Evolutionary conservation across 2,113 vertebrate species (phyloP).

Genomic region (Origma solitaria): DNA sequence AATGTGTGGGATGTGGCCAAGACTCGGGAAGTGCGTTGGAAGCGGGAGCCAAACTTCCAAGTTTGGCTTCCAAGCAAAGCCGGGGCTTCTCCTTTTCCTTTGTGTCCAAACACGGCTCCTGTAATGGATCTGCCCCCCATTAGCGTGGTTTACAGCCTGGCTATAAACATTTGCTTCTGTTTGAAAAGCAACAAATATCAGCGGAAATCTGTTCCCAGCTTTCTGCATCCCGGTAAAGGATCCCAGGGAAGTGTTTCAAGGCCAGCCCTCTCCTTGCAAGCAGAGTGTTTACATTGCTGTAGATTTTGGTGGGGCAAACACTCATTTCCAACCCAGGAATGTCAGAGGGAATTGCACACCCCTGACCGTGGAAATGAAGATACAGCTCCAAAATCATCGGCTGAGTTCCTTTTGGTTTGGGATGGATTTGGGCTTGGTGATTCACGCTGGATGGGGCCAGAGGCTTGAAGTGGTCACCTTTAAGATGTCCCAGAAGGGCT

Average conservation of each 20-base stretch:
- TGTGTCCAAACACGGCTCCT: not conserved
- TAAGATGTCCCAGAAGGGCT: not conserved
- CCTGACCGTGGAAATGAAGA: not conserved
- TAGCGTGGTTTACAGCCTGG: slow-evolving; percentile 20
- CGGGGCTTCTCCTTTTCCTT: not conserved
- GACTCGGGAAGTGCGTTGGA: not conserved
- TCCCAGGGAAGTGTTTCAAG: not conserved
- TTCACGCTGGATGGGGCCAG: accelerated
- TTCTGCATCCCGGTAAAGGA: not conserved
- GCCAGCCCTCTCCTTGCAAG: not conserved
- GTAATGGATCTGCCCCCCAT: slow-evolving; percentile 20
- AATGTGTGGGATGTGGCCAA: not conserved
- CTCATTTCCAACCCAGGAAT: not conserved
- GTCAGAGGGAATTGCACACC: not conserved
- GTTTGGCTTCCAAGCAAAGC: not conserved
- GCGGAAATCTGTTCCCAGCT: slow-evolving; percentile 19
- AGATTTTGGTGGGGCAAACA: not conserved
- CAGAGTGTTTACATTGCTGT: not conserved
- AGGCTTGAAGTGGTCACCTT: accelerated
- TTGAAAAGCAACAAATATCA: slow-evolving; percentile 47
- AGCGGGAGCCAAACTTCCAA: not conserved
- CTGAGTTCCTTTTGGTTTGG: not conserved
- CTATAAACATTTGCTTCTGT: slow-evolving; percentile 59
- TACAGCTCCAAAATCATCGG: not conserved
- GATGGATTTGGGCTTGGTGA: not conserved